Base-by-base conservation (phyloP, 2,113 vertebrate species). In the Terrapene triunguis region DNA sequence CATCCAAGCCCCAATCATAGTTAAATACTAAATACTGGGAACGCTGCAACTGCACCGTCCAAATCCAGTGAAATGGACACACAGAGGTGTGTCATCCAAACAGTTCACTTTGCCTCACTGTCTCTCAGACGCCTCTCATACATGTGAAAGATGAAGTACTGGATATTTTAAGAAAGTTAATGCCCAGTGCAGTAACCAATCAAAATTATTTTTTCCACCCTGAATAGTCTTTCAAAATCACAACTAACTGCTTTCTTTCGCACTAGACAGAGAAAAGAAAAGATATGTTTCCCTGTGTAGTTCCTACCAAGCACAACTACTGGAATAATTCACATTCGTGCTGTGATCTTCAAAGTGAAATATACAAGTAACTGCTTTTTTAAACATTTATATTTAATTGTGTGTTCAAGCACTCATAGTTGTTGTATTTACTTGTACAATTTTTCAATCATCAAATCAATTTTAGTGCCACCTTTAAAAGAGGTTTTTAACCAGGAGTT, bases 281-380 rank as follows among this genome's bases (percentile, higher is more conserved):
- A 57, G 53, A 89, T 50, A 13, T 2, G 14, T 82, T 89, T 86
- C 86, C 80, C 84, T 24, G 1, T 2, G 47, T 69, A 87, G 50
- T 6, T 82, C 25, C 85, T 79, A 42, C 44, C 44, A 86, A 85
- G 62, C 82, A 32, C 19, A 94, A 19, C 55, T 69, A 84, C 86
- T 90, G 85, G 88, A 95, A 93, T 25, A 85, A 74, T 35, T 81
- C 89, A 32, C 1, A 5, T 88, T 17, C 76, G 87, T 82, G 32
- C 83, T 95, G 82, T 95, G 82, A 93, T 94, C 76, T 89, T 88
- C 79, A 22, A 81, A 53, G 51, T 22, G 17, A 54, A 54, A n/a
- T 38, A 51, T 5, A n/a, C 13, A 35, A 81, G 89, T 48, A 79
- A 55, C 50, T 92, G 27, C 12, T 85, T 90, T 91, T 82, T 48